Evolutionary conservation across 2,888 invertebrate species (phyloP).

Genomic region (Dynastes maya): DNA sequence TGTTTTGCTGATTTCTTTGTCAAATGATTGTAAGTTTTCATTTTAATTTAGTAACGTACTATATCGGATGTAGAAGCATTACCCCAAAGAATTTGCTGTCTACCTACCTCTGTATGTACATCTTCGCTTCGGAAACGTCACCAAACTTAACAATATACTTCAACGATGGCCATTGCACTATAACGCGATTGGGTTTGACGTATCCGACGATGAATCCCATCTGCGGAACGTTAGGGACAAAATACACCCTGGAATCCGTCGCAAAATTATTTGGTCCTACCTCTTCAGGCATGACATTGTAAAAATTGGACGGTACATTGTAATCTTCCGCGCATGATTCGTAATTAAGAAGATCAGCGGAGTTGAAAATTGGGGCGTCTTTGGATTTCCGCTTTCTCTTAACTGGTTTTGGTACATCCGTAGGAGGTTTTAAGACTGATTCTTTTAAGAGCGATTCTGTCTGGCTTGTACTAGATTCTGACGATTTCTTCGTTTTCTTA

Average conservation of each 20-base stretch:
- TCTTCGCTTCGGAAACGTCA: conserved; percentile 48
- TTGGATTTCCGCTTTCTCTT: conserved; percentile 6
- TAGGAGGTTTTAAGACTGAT: neutral
- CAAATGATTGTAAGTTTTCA: too few relatives aligned
- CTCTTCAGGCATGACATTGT: conserved; percentile 21
- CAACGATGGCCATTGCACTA: conserved; percentile 52
- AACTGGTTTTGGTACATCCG: neutral
- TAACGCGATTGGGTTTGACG: conserved; percentile 33
- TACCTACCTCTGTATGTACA: conserved; percentile 57
- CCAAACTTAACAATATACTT: conserved; percentile 49
- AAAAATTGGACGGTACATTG: conserved; percentile 12
- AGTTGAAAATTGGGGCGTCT: neutral
- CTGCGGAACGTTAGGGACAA: conserved; percentile 51
- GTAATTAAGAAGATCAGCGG: conserved; percentile 25
- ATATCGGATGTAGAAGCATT: too few relatives aligned
- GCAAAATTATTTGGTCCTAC: neutral
- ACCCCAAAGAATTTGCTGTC: too few relatives aligned
- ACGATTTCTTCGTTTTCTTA: neutral
- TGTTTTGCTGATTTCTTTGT: too few relatives aligned
- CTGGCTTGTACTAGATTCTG: neutral
- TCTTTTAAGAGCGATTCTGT: neutral
- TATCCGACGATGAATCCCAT: conserved; percentile 54
- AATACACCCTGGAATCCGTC: conserved; percentile 39
- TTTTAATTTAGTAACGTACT: too few relatives aligned
- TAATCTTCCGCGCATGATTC: conserved; percentile 28